Evolutionary conservation across 23 tunicate genomes (phyloP).

Genomic region (Halocynthia aurantium): DNA sequence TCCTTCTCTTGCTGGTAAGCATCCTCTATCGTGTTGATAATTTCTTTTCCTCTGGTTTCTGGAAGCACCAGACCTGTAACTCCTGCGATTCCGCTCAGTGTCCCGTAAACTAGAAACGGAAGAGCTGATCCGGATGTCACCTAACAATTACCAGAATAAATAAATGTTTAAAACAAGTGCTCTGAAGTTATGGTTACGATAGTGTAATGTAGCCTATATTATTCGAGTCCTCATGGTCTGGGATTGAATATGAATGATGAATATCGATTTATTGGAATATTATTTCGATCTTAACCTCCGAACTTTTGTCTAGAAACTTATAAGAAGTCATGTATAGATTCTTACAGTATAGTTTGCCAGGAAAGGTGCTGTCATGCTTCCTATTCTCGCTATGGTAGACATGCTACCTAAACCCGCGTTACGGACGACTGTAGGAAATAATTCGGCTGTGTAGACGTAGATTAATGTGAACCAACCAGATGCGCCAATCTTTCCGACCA

Average conservation of each 20-base stretch:
- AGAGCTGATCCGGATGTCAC: conserved; percentile 6
- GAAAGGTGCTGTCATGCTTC: conserved; percentile 22
- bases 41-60: conserved; percentile 14
- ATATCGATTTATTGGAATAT: too few relatives aligned
- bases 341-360: conserved; percentile 19
- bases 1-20: conserved; percentile 11
- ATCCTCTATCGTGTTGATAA: conserved; percentile 15
- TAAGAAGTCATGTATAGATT: neutral
- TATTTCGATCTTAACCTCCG: too few relatives aligned
- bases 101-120: conserved; percentile 20
- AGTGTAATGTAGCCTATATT: too few relatives aligned
- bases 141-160: neutral
- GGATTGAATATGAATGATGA: too few relatives aligned
- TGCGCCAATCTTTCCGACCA: conserved; percentile 15
- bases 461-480: conserved; percentile 23
- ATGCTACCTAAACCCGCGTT: conserved; percentile 23
- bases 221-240: too few relatives aligned
- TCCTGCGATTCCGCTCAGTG: conserved; percentile 8
- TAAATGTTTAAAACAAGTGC: too few relatives aligned
- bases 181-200: too few relatives aligned
- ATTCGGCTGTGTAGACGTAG: conserved; percentile 19
- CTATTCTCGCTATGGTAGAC: conserved; percentile 29
- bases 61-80: conserved; percentile 9
- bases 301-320: too few relatives aligned
- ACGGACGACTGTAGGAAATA: conserved; percentile 19